Base-by-base conservation (phyloP, 2,797 vertebrate genomes). In the Schizopygopsis malacanthus region DNA sequence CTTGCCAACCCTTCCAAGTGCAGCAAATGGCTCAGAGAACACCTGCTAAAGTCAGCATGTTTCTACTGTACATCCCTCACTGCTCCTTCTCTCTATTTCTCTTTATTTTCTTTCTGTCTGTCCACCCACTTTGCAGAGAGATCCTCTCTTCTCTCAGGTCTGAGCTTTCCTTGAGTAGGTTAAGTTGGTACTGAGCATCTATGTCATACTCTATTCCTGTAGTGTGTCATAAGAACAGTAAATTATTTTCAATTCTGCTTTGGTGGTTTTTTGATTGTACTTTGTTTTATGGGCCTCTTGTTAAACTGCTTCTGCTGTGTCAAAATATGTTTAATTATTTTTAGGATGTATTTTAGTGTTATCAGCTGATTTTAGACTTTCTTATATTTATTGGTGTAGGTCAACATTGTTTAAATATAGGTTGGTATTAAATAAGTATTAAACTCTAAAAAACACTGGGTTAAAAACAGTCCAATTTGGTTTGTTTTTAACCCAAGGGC, bases 31-130 rank as follows among this genome's bases (percentile, higher is more conserved):
- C 13, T 45, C 52, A 56, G 61, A 79, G 82, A 84, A 87, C 81
- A 83, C 86, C 84, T 89, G 76, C 84, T 87, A 45, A 69, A 87
- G 54, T 87, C 83, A 54, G 52, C 77, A 69, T 67, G 37, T 79
- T 72, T 87, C 63, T 47, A 7, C 75, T 76, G 78, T 22, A 65
- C 37, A 25, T 10, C 73, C 47, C 18, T 84, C 47, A 37, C 39
- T 45, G 52, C 1, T 65, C 50, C 25, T 33, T 28, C 47, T 28
- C 63, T 79, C 22, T 16, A 2, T 73, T 37, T 22, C 18, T 37
- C 71, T 63, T 15, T 37, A 70, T 81, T 82, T 56, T 85, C 13
- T 9, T 8, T 25, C 20, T 25, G 20, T 43, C 37, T 25, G 22
- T 70, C 25, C 47, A 43, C 39, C 78, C 54, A 75, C 11, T 56